phyloP scores from a whole-genome alignment of 1,140 invertebrate genomes.

The Magallana angulata region DNA sequence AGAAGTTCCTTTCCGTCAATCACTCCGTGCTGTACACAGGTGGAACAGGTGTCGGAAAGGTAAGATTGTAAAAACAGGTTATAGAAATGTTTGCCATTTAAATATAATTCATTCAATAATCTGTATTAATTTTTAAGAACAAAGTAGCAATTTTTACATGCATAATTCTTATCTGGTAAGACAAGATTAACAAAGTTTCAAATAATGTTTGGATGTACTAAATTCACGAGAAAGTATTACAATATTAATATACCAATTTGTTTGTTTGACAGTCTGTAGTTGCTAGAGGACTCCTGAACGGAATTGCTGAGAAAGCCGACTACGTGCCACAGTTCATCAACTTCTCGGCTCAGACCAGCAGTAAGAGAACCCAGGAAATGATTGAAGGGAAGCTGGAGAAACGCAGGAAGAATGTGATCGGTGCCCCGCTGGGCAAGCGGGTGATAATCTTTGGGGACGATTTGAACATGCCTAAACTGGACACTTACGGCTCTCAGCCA shows the following conservation, averaged over 20 bases:
- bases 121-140: too few relatives aligned
- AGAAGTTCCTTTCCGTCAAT: conserved; percentile 85
- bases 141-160: too few relatives aligned
- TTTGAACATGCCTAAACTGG: conserved; percentile 82
- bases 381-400: conserved; percentile 81
- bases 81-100: too few relatives aligned
- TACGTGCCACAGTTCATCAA: conserved; percentile 89
- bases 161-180: too few relatives aligned
- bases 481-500: conserved; percentile 80
- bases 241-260: too few relatives aligned
- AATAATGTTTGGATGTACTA: too few relatives aligned
- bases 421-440: conserved; percentile 76
- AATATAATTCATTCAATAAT: too few relatives aligned
- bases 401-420: conserved; percentile 78
- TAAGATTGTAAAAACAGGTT: conserved; percentile 38
- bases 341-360: conserved; percentile 93
- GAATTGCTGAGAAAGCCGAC: conserved; percentile 82
- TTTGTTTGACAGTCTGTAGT: conserved; percentile 84
- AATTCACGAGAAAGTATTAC: too few relatives aligned
- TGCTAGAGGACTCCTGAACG: conserved; percentile 86
- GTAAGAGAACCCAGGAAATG: conserved; percentile 81
- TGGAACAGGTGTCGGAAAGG: conserved; percentile 86
- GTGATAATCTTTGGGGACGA: conserved; percentile 80
- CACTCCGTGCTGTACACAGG: conserved; percentile 83
- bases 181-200: too few relatives aligned